phyloP scores from a whole-genome alignment of 2,888 invertebrate genomes.

The Platerodrilus igneus region DNA sequence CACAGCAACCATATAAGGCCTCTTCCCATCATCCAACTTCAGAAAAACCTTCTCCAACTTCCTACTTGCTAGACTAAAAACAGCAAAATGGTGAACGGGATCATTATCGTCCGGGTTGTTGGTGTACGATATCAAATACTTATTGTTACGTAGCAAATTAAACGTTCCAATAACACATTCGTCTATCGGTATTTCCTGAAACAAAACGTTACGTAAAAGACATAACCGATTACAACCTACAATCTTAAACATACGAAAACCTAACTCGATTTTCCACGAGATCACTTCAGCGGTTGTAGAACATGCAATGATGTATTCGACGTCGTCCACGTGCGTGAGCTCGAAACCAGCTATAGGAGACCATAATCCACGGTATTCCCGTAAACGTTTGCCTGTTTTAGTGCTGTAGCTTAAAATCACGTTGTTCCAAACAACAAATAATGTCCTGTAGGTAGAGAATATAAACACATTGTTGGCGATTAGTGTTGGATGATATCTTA shows the following conservation, averaged over 20 bases:
- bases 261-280: constrained; percentile 55
- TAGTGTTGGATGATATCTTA: constrained; percentile 44
- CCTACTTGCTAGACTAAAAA: neutral
- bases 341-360: constrained; percentile 52
- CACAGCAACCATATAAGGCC: constrained; percentile 31
- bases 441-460: constrained; percentile 46
- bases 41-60: neutral
- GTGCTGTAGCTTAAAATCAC: constrained; percentile 60
- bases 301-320: constrained; percentile 52
- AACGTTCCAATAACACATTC: neutral
- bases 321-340: constrained; percentile 45
- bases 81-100: neutral
- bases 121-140: neutral
- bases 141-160: neutral
- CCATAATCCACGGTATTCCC: constrained; percentile 54
- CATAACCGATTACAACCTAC: constrained; percentile 38
- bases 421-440: constrained; percentile 59
- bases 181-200: neutral
- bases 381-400: constrained; percentile 59
- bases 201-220: constrained; percentile 5
- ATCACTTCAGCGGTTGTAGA: constrained; percentile 53
- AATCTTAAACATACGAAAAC: constrained; percentile 48
- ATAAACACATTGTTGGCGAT: neutral
- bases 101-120: neutral
- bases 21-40: constrained; percentile 9